phyloP scores from a whole-genome alignment of 2,888 invertebrate species.

The Odontocerum albicorne region DNA sequence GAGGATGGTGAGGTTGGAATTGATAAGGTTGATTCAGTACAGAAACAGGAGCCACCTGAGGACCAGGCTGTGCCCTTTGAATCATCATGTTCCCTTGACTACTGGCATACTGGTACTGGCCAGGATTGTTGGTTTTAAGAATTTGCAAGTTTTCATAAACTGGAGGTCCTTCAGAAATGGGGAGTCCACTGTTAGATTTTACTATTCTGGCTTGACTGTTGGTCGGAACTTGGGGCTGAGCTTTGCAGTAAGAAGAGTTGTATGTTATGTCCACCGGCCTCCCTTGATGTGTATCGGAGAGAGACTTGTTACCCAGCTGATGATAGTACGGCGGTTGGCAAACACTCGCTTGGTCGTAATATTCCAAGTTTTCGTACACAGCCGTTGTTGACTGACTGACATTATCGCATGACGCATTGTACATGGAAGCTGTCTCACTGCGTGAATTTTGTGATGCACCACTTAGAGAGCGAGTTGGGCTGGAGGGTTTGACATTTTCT shows the following conservation, averaged over 20 bases:
- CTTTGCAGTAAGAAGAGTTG: slow-evolving; percentile 66
- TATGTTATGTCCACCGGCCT: slow-evolving; percentile 52
- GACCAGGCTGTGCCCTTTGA: slow-evolving; percentile 44
- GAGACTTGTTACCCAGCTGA: slow-evolving; percentile 43
- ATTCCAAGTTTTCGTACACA: slow-evolving; percentile 83
- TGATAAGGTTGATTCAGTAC: background rate
- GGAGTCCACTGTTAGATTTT: slow-evolving; percentile 48
- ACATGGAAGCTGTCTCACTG: slow-evolving; percentile 52
- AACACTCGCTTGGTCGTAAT: slow-evolving; percentile 63
- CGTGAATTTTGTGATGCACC: slow-evolving; percentile 63
- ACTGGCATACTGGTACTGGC: slow-evolving; percentile 17
- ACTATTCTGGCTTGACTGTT: slow-evolving; percentile 50
- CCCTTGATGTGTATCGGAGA: slow-evolving; percentile 40
- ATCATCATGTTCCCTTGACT: slow-evolving; percentile 39
- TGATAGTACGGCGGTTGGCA: slow-evolving; percentile 66
- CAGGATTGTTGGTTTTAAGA: slow-evolving; percentile 1
- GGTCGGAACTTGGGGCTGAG: slow-evolving; percentile 79
- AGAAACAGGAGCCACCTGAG: slow-evolving; percentile 43
- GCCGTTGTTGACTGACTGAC: slow-evolving; percentile 47
- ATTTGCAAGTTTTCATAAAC: slow-evolving; percentile 60
- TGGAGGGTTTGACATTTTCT: slow-evolving; percentile 40
- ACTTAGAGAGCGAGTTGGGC: slow-evolving; percentile 63
- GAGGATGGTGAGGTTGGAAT: background rate
- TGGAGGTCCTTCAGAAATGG: slow-evolving; percentile 41
- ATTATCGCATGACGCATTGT: slow-evolving; percentile 52